These are phyloP conservation scores for Eublepharis macularius DNA, from an alignment of 2,113 vertebrate genomes.

Conservation along the genomic window DNA sequence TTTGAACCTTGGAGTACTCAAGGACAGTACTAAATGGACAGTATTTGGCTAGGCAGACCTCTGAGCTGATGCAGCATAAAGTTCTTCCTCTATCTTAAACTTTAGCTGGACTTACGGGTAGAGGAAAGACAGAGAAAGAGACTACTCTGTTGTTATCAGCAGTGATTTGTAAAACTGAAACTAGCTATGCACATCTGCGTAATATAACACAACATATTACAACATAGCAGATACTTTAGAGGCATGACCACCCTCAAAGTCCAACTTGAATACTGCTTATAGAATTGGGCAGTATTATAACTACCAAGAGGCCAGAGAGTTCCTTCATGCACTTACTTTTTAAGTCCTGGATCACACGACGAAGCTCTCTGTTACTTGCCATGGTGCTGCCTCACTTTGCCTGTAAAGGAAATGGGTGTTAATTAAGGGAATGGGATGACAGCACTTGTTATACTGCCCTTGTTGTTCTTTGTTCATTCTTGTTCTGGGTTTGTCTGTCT, in stretches of 20 bases:
- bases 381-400: conserved; percentile 42
- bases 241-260: neutral
- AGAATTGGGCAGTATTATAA: no score
- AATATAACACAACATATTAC: neutral
- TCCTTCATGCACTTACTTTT: conserved; percentile 65
- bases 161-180: neutral
- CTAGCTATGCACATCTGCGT: neutral
- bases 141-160: neutral
- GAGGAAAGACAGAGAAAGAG: neutral
- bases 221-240: neutral
- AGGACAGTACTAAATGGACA: no score
- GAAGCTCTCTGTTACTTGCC: conserved; percentile 52
- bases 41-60: no score
- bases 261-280: neutral
- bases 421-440: neutral
- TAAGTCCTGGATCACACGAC: conserved; percentile 66
- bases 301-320: neutral
- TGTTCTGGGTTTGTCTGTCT: neutral
- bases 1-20: neutral
- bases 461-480: neutral
- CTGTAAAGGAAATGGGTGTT: neutral
- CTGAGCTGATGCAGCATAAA: no score
- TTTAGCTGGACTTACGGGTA: neutral
- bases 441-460: neutral
- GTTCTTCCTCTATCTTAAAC: neutral